A percentile compares a stretch with the other conserved stretches of the same genome.
Conservation (phyloP, 1,140 invertebrate species). For the Cheumatopsyche charites region DNA sequence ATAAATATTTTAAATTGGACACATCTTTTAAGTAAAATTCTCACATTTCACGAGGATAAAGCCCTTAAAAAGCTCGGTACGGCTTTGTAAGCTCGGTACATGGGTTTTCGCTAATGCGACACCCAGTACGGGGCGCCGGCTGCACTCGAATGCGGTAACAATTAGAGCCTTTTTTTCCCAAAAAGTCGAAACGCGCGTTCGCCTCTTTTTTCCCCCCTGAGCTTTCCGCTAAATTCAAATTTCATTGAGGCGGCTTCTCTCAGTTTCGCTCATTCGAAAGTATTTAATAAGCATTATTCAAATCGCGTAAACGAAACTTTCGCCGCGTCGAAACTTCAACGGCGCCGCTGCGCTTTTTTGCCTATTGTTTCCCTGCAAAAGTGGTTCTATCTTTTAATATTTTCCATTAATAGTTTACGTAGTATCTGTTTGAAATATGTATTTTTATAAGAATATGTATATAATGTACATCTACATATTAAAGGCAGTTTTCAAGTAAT, state of each 20-base stretch:
- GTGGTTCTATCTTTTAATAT: too few species aligned
- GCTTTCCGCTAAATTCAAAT: constrained; percentile 40
- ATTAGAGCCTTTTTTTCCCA: constrained; percentile 45
- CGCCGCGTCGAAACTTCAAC: too few species aligned
- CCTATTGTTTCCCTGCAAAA: too few species aligned
- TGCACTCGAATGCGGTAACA: constrained; percentile 44
- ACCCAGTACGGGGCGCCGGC: constrained; percentile 21
- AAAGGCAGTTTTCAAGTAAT: too few species aligned
- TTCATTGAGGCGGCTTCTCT: constrained; percentile 25
- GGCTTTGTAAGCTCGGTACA: constrained; percentile 11
- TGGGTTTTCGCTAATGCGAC: constrained; percentile 31
- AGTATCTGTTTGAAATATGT: too few species aligned
- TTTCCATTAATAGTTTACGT: too few species aligned
- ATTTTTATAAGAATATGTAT: too few species aligned
- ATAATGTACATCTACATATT: too few species aligned
- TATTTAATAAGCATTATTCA: constrained; percentile 36
- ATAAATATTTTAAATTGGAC: background rate
- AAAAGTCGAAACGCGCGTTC: constrained; percentile 14
- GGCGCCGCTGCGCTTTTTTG: too few species aligned
- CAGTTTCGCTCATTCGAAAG: constrained; percentile 34
- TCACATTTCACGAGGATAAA: too few species aligned
- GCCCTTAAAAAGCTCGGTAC: too few species aligned
- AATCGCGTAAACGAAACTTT: constrained; percentile 5
- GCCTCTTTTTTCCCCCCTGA: background rate
- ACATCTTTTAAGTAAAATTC: background rate